Base-by-base conservation (phyloP, 2,797 vertebrate genomes). In the Coregonus suidteri region DNA sequence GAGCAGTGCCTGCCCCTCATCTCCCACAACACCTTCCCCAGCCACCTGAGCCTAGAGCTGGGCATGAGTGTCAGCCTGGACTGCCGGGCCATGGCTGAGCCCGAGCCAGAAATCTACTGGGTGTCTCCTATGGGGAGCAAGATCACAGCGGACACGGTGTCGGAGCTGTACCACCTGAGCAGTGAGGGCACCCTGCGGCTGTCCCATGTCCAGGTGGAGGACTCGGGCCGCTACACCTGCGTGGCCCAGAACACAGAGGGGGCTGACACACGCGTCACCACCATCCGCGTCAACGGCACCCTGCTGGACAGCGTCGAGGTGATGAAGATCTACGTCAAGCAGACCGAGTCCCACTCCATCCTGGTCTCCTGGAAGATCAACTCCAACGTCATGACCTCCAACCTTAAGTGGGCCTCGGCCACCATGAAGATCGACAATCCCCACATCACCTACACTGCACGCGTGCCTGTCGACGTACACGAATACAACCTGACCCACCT, bases 381-480 rank as follows among this genome's bases (percentile, higher is more conserved):
- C 66, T 97, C 98, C 69, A 97, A 97, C 0, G 96, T 97, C 75
- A 96, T 98, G 96, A 96, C 96, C 0, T 99, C 98, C 15, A 97
- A 99, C 77, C 85, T 99, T 0, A 99, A 98, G 77, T 99, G 98
- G 98, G 98, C 98, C 0, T 99, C 98, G 0, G 98, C 98, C 87
- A 99, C 98, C 0, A 97, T 99, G 97, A 99, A 97, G 89, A 98
- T 99, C 0, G 98, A 99, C 91, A 99, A 98, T 88, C 97, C 97
- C 0, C 98, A 99, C 88, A 98, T 99, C 74, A 99, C 98, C 0
- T 99, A 99, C 78, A 99, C 98, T 0, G 98, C 98, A n/a, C 94
- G 97, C 6, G 98, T 99, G 16, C 98, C 98, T 0, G 97, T 98
- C 0, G 97, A 99, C 0, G 97, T 99, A 0, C 98, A 99, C 0